phyloP scores from a whole-genome alignment of 2,888 invertebrate genomes.

The Conus canariensis region DNA sequence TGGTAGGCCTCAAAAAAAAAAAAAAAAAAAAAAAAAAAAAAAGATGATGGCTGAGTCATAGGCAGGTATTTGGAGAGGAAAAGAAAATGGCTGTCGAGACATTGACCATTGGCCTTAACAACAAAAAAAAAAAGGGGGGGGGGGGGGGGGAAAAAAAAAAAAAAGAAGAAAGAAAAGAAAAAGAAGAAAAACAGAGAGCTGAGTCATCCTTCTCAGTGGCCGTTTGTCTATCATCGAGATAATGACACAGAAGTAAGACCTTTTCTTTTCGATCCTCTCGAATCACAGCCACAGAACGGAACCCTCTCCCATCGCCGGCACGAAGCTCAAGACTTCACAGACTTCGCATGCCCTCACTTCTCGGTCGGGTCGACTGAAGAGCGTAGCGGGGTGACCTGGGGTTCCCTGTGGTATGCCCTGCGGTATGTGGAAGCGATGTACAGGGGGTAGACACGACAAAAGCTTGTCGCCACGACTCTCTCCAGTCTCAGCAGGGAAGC shows the following conservation, averaged over 20 bases:
- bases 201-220: too few relatives aligned
- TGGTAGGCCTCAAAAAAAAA: too few relatives aligned
- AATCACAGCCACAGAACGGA: not conserved
- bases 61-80: too few relatives aligned
- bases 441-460: constrained; percentile 8
- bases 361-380: not conserved
- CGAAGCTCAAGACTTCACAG: too few relatives aligned
- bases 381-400: not conserved
- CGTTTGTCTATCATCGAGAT: not conserved
- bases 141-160: not conserved
- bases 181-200: too few relatives aligned
- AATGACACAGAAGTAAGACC: not conserved
- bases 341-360: too few relatives aligned
- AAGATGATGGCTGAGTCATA: too few relatives aligned
- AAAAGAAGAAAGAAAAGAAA: too few relatives aligned
- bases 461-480: not conserved
- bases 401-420: not conserved
- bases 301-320: too few relatives aligned
- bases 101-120: too few relatives aligned
- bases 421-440: constrained; percentile 1
- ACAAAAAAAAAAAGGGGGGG: not conserved
- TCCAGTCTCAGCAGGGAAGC: constrained; percentile 21
- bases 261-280: not conserved
- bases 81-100: too few relatives aligned
- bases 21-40: too few relatives aligned